phyloP scores from a whole-genome alignment of 1,140 invertebrate species.

The Aphelinus atriplicis region DNA sequence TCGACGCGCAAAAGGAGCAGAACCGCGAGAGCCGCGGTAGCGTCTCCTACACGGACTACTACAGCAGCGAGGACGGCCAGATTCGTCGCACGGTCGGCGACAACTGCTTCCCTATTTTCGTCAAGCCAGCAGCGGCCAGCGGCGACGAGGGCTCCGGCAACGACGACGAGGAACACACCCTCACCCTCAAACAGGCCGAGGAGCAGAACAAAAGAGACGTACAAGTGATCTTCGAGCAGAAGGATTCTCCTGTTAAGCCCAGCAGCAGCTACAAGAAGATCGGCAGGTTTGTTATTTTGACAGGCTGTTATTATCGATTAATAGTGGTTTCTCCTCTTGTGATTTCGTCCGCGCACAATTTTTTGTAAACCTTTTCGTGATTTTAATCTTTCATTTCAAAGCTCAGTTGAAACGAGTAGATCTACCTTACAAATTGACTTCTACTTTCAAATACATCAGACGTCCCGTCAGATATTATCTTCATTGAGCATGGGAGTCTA shows the following conservation, averaged over 20 bases:
- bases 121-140: constrained; percentile 6
- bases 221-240: constrained; percentile 60
- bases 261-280: constrained; percentile 60
- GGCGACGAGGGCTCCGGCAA: constrained; percentile 48
- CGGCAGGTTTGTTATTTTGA: constrained; percentile 52
- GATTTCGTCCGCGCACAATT: too few relatives aligned
- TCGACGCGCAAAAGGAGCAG: constrained; percentile 57
- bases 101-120: constrained; percentile 34
- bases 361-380: too few relatives aligned
- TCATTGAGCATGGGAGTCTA: too few relatives aligned
- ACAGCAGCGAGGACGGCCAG: constrained; percentile 63
- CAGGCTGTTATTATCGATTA: too few relatives aligned
- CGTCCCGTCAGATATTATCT: too few relatives aligned
- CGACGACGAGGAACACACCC: constrained; percentile 61
- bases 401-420: too few relatives aligned
- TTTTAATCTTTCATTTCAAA: too few relatives aligned
- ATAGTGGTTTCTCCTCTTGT: too few relatives aligned
- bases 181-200: constrained; percentile 59
- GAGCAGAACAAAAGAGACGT: constrained; percentile 63
- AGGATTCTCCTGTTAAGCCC: constrained; percentile 48
- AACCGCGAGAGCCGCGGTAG: constrained; percentile 60
- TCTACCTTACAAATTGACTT: too few relatives aligned
- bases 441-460: too few relatives aligned
- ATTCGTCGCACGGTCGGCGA: constrained; percentile 52
- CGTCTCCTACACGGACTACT: constrained; percentile 66